Conservation (phyloP, 1,140 invertebrate genomes). For the Heterodera schachtii region DNA sequence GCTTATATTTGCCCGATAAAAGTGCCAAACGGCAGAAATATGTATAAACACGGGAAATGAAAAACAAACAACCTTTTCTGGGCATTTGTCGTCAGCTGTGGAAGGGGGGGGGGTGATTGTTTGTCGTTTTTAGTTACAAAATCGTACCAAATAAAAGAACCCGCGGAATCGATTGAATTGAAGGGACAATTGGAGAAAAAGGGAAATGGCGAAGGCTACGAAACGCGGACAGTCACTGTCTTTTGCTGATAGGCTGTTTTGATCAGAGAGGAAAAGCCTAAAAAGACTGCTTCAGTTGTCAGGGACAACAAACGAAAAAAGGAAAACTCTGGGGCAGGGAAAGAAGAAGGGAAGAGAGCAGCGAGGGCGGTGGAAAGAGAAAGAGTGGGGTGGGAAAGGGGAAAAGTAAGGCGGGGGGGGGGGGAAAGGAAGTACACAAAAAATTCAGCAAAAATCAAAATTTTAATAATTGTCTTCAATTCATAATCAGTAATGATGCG, state of each 20-base stretch:
- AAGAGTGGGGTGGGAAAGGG: neutral
- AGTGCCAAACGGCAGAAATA: neutral
- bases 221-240: neutral
- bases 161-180: neutral
- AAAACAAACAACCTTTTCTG: constrained; percentile 15
- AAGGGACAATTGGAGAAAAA: neutral
- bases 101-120: too few relatives aligned
- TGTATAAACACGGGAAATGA: too few relatives aligned
- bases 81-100: constrained; percentile 11
- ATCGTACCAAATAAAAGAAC: neutral
- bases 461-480: too few relatives aligned
- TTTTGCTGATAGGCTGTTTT: neutral
- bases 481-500: too few relatives aligned
- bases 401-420: neutral
- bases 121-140: neutral
- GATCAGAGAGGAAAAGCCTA: neutral
- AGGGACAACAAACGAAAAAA: too few relatives aligned
- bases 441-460: too few relatives aligned
- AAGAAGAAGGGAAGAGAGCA: neutral
- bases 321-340: neutral
- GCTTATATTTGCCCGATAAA: too few relatives aligned
- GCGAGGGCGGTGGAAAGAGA: neutral
- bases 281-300: too few relatives aligned
- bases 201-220: neutral
- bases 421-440: neutral